Percentiles rank a stretch among this genome's conserved stretches.
Conservation (phyloP, 2,888 invertebrate species). For the Eristalinus aeneus region DNA sequence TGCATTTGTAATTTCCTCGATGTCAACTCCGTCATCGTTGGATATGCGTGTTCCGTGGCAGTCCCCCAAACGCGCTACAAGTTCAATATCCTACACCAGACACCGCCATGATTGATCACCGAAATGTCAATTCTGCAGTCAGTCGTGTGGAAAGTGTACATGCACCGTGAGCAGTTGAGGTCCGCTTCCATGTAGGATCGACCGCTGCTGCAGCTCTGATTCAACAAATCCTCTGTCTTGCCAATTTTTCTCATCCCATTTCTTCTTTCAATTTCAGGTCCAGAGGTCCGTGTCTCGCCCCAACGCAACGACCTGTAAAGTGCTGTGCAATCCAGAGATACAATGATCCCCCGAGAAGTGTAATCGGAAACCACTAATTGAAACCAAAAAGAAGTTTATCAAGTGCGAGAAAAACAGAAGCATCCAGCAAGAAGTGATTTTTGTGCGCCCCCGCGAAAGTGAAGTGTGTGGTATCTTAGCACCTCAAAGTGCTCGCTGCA, state of each 20-base stretch:
- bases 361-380: constrained; percentile 21
- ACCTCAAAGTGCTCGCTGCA: background rate
- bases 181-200: background rate
- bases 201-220: background rate
- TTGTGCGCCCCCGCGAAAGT: constrained; percentile 51
- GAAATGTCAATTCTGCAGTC: constrained; percentile 57
- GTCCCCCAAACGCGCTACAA: constrained; percentile 21
- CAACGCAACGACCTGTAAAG: constrained; percentile 16
- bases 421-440: constrained; percentile 36
- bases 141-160: constrained; percentile 60
- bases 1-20: constrained; percentile 60
- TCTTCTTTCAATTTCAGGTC: constrained; percentile 37
- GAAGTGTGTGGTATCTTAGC: constrained; percentile 25
- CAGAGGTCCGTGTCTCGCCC: background rate
- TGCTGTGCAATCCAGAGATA: constrained; percentile 26
- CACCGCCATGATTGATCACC: constrained; percentile 66
- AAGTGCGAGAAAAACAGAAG: background rate
- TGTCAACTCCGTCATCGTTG: constrained; percentile 55
- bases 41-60: constrained; percentile 33
- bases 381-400: constrained; percentile 17
- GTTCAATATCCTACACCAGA: constrained; percentile 64
- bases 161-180: constrained; percentile 1
- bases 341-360: constrained; percentile 17
- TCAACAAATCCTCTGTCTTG: constrained; percentile 24
- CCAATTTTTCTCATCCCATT: background rate